Percentiles rank a stretch among this genome's conserved stretches.
Conservation (phyloP, 2,888 invertebrate genomes). For the Norana najaformis region DNA sequence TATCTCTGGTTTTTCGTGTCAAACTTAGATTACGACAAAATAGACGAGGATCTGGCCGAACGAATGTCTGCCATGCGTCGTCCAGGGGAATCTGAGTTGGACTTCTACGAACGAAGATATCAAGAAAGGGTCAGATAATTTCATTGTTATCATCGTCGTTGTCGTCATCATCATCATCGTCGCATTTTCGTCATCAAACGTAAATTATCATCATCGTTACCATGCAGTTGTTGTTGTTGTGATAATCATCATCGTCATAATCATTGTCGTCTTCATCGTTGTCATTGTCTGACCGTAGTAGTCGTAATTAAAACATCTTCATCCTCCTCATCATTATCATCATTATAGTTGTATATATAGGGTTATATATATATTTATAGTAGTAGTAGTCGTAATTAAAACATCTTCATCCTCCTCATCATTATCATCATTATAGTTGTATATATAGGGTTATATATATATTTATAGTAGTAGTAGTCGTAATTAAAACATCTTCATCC, state of each 20-base stretch:
- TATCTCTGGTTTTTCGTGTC: background rate
- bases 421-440: background rate
- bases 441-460: background rate
- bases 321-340: background rate
- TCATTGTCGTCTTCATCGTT: no score
- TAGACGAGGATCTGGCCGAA: conserved; percentile 56
- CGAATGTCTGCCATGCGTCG: conserved; percentile 54
- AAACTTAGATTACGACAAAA: conserved; percentile 35
- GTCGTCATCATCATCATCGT: no score
- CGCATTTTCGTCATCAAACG: no score
- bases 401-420: background rate
- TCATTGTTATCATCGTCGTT: background rate
- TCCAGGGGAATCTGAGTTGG: conserved; percentile 61
- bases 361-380: background rate
- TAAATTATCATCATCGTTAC: no score
- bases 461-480: background rate
- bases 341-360: background rate
- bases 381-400: background rate
- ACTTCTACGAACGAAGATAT: conserved; percentile 61
- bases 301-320: no score
- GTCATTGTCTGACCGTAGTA: no score
- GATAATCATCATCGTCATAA: no score
- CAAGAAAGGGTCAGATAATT: conserved; percentile 52
- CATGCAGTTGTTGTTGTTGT: no score
- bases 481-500: background rate